These are phyloP conservation scores for Natrix natrix DNA, from an alignment of 2,797 vertebrate species.

Conservation along the genomic window DNA sequence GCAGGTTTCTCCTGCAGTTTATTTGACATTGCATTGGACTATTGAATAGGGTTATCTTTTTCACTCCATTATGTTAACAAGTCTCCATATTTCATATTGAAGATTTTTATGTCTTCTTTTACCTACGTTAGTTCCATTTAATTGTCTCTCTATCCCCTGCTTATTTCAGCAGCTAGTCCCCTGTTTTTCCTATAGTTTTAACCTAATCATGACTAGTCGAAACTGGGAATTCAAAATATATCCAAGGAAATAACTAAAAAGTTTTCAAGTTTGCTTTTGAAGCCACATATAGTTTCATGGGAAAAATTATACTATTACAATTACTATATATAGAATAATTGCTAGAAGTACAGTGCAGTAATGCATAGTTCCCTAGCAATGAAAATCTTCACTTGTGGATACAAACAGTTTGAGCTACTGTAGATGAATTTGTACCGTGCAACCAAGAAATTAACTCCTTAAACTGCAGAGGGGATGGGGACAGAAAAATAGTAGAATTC, in stretches of 20 bases:
- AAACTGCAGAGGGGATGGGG: not conserved
- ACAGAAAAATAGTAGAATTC: not conserved
- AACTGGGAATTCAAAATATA: not conserved
- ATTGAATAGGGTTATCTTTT: not conserved
- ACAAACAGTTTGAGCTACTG: not conserved
- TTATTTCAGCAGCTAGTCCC: not conserved
- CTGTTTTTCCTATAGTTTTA: not conserved
- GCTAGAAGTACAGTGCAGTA: not conserved
- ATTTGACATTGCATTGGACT: not conserved
- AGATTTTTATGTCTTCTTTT: not conserved
- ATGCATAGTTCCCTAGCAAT: not conserved
- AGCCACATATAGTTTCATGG: not conserved
- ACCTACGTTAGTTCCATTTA: not conserved
- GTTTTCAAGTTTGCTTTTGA: not conserved
- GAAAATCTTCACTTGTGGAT: not conserved
- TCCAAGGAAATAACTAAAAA: not conserved
- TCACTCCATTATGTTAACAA: not conserved
- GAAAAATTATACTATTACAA: not conserved
- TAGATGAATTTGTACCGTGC: not conserved
- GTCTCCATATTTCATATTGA: not conserved
- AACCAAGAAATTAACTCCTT: not conserved
- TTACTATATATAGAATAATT: not conserved
- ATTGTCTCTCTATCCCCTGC: not conserved
- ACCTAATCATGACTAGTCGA: not conserved
- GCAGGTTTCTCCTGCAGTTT: not conserved